Base-by-base conservation (phyloP, 2,113 vertebrate genomes). In the Muscicapa adusta region DNA sequence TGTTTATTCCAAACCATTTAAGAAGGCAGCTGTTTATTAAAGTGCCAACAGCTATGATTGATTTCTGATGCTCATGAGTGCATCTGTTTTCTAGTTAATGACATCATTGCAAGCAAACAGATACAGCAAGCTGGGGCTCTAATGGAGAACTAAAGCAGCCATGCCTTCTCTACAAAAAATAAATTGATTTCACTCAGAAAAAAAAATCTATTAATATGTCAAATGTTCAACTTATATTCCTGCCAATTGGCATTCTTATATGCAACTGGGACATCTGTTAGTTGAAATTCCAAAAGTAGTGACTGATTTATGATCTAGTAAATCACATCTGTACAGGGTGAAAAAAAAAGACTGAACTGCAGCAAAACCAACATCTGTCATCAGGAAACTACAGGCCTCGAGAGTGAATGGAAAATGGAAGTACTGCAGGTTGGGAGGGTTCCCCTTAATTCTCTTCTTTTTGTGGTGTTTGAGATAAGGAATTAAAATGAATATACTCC, bases 11-110 rank as follows among this genome's bases (percentile, higher is more conserved):
- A 86, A 94, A 93, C 77, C 74, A 66, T 96, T 95, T 96, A 90
- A 94, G 78, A 88, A 96, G 96, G 94, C 96, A 97, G 96, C 97
- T 98, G 94, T 97, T 97, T 97, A 96, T 95, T 96, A 89, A 97
- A 97, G 90, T 91, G 96, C 92, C 96, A 96, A 57, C 80, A 84
- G 91, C 75, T 72, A 68, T 93, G 97, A 97, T 96, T 95, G 86
- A 97, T 97, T 93, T 94, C 90, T 53, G 94, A 91, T 70, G 93
- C 81, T 92, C 83, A 50, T 63, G 61, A 40, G 80, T 68, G 93
- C 93, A 81, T 96, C 96, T 96, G 94, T 89, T 92, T 91, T 80
- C 65, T 40, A 26, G 72, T 70, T 74, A 91, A 88, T 80, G 95
- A 93, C 85, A 89, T 91, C 86, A 72, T 18, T 22, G 24, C 81